Conservation (phyloP, 1,140 invertebrate species). For the Pseudomyrmex dendroicus region DNA sequence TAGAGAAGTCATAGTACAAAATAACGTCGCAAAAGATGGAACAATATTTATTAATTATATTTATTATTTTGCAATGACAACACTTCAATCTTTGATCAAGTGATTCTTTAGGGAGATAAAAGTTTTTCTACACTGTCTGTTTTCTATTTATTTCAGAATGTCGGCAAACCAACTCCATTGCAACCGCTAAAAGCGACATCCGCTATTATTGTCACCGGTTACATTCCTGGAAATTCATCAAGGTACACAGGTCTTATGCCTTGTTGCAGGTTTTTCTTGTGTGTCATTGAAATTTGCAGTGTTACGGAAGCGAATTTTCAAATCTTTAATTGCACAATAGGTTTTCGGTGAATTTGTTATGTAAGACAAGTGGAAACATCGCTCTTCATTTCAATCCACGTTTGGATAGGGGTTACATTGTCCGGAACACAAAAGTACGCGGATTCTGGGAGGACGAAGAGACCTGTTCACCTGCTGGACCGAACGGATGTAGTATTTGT, state of each 20-base stretch:
- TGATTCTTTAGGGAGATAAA: no score
- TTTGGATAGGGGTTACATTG: constrained; percentile 90
- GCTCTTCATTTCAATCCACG: constrained; percentile 93
- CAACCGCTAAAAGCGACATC: constrained; percentile 78
- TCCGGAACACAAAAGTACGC: constrained; percentile 89
- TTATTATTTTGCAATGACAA: no score
- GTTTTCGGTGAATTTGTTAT: constrained; percentile 88
- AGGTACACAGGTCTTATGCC: constrained; percentile 70
- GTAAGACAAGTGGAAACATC: constrained; percentile 87
- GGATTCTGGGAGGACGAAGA: constrained; percentile 90
- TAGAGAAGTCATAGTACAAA: no score
- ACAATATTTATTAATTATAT: no score
- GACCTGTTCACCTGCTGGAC: constrained; percentile 85
- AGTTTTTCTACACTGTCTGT: neutral
- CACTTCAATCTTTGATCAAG: no score
- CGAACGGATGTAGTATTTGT: constrained; percentile 74
- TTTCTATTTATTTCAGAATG: constrained; percentile 74
- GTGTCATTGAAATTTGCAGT: neutral
- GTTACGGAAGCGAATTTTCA: neutral
- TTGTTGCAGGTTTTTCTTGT: neutral
- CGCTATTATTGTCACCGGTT: constrained; percentile 80
- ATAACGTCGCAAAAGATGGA: no score
- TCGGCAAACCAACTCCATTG: constrained; percentile 66
- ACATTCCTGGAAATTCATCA: constrained; percentile 77
- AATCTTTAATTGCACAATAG: constrained; percentile 76